phyloP scores from a whole-genome alignment of 2,797 vertebrate species.

The Takifugu rubripes region DNA sequence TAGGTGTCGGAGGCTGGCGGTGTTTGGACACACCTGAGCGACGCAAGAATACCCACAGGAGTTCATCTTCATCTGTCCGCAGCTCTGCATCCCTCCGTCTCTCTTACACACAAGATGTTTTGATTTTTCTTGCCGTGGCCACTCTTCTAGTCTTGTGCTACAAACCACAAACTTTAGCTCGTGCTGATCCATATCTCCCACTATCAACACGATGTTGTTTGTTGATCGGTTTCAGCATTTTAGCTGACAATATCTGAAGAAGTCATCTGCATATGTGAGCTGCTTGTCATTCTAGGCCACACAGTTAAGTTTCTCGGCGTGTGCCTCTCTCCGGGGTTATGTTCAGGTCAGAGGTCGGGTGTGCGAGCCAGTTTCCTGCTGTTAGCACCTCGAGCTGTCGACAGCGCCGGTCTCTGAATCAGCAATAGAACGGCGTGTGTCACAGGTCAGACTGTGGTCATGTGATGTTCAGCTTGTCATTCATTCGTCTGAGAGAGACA shows the following conservation, averaged over 20 bases:
- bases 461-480: slow-evolving; percentile 29
- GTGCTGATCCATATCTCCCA: slow-evolving; percentile 2
- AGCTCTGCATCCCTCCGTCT: slow-evolving; percentile 8
- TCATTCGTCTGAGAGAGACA: slow-evolving; percentile 19
- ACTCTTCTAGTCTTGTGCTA: neutral
- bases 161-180: slow-evolving; percentile 8
- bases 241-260: slow-evolving; percentile 13
- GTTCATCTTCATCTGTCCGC: slow-evolving; percentile 12
- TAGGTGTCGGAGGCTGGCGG: slow-evolving; percentile 78
- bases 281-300: slow-evolving; percentile 11
- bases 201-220: neutral
- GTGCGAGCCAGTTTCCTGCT: slow-evolving; percentile 59
- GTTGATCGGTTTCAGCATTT: slow-evolving; percentile 10
- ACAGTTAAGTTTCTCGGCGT: slow-evolving; percentile 19
- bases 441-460: slow-evolving; percentile 17
- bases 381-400: slow-evolving; percentile 65
- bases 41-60: slow-evolving; percentile 71
- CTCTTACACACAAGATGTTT: neutral
- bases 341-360: slow-evolving; percentile 56
- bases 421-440: slow-evolving; percentile 10
- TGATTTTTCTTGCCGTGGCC: slow-evolving; percentile 5
- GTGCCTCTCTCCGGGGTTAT: slow-evolving; percentile 27
- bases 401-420: slow-evolving; percentile 53
- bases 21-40: slow-evolving; percentile 83
- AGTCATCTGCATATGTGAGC: neutral